Conservation (phyloP, 2,888 invertebrate species). For the Hymenopus coronatus region DNA sequence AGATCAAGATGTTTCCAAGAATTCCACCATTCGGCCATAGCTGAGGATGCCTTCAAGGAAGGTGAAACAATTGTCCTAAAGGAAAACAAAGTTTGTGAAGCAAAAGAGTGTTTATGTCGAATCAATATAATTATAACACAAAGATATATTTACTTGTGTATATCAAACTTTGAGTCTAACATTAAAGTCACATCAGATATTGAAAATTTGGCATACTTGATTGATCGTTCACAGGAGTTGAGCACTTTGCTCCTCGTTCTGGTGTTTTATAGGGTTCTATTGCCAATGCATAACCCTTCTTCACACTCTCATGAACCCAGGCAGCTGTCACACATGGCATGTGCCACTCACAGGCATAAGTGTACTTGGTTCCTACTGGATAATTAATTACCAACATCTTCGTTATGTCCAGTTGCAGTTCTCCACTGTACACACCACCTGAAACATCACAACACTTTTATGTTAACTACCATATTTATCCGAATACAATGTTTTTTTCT, state of each 20-base stretch:
- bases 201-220: conserved; percentile 27
- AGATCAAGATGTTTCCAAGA: too few relatives aligned
- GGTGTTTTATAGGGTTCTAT: conserved; percentile 7
- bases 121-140: not conserved
- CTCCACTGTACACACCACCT: conserved; percentile 59
- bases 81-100: too few relatives aligned
- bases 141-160: not conserved
- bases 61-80: too few relatives aligned
- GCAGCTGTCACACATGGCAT: conserved; percentile 69
- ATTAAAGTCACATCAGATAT: not conserved
- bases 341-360: conserved; percentile 55
- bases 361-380: conserved; percentile 69
- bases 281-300: conserved; percentile 51
- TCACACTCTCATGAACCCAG: conserved; percentile 79
- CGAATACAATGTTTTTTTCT: too few relatives aligned
- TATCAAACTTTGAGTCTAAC: not conserved
- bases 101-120: too few relatives aligned
- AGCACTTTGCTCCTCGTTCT: not conserved
- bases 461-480: too few relatives aligned
- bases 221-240: conserved; percentile 32
- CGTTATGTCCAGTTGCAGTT: conserved; percentile 51
- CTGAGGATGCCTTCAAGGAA: too few relatives aligned
- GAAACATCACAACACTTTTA: conserved; percentile 39
- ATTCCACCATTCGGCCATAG: too few relatives aligned
- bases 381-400: conserved; percentile 55